A percentile compares a stretch with the other conserved stretches of the same genome.
phyloP scores from a whole-genome alignment of 1,140 invertebrate species.

The Drosophila takahashii region DNA sequence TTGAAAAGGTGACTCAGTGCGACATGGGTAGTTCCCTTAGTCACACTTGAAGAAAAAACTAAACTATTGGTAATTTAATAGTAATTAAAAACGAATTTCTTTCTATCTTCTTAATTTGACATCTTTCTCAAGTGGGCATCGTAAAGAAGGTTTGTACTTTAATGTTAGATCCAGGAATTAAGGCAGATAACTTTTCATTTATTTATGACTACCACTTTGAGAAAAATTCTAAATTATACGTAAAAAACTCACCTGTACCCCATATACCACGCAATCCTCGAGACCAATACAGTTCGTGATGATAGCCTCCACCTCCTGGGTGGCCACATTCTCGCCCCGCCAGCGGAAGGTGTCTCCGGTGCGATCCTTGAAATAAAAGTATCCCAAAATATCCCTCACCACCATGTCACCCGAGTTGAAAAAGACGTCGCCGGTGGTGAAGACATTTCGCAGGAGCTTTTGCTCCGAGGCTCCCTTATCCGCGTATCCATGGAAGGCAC shows the following conservation, averaged over 20 bases:
- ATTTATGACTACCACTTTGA: neutral
- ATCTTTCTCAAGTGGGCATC: neutral
- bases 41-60: neutral
- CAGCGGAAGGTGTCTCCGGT: conserved; percentile 98
- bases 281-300: conserved; percentile 92
- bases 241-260: conserved; percentile 91
- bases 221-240: neutral
- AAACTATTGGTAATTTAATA: neutral
- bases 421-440: conserved; percentile 92
- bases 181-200: neutral
- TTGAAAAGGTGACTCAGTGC: conserved; percentile 10
- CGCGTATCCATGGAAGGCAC: conserved; percentile 93
- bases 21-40: conserved; percentile 4
- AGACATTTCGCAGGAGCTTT: conserved; percentile 95
- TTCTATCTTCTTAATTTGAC: neutral
- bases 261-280: conserved; percentile 92
- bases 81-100: neutral
- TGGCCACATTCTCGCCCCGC: conserved; percentile 98
- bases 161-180: neutral
- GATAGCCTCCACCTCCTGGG: conserved; percentile 97
- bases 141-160: neutral
- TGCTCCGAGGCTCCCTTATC: conserved; percentile 95
- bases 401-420: conserved; percentile 98
- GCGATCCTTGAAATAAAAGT: conserved; percentile 97
- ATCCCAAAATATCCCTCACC: conserved; percentile 95